Percentiles rank a stretch among this genome's conserved stretches.
phyloP scores from a whole-genome alignment of 2,797 vertebrate genomes.

The Echeneis naucrates region DNA sequence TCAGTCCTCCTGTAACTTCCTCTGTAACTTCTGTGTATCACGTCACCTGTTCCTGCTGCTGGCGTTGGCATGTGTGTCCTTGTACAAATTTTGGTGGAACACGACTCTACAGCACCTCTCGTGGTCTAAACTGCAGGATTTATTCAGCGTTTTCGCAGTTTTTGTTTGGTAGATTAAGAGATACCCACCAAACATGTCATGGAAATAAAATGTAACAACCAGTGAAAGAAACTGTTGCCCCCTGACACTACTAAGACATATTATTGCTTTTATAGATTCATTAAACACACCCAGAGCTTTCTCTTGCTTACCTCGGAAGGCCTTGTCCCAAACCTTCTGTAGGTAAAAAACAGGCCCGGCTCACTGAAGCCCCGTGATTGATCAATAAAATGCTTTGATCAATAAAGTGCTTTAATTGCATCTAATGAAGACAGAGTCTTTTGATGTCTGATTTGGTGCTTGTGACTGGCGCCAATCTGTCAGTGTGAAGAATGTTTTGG shows the following conservation, averaged over 20 bases:
- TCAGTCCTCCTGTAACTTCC: not conserved
- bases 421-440: conserved; percentile 28
- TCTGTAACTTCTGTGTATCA: not conserved
- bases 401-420: conserved; percentile 44
- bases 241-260: conserved; percentile 10
- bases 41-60: conserved; percentile 1
- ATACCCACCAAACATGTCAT: conserved; percentile 7
- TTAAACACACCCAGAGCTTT: not conserved
- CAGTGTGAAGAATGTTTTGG: not conserved
- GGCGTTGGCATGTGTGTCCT: not conserved
- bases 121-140: not conserved
- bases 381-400: conserved; percentile 49
- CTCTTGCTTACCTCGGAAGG: conserved; percentile 2
- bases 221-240: not conserved
- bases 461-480: conserved; percentile 11
- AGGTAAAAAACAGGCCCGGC: conserved; percentile 3
- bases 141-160: not conserved
- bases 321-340: conserved; percentile 11
- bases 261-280: conserved; percentile 4
- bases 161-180: not conserved
- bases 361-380: conserved; percentile 11
- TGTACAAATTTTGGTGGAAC: not conserved
- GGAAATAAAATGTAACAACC: conserved; percentile 8
- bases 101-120: not conserved
- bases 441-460: conserved; percentile 24